Evolutionary conservation across 2,888 invertebrate genomes (phyloP), one percentile per base, ranked within the genome.

Genomic region (Notocelia uddmanniana): DNA sequence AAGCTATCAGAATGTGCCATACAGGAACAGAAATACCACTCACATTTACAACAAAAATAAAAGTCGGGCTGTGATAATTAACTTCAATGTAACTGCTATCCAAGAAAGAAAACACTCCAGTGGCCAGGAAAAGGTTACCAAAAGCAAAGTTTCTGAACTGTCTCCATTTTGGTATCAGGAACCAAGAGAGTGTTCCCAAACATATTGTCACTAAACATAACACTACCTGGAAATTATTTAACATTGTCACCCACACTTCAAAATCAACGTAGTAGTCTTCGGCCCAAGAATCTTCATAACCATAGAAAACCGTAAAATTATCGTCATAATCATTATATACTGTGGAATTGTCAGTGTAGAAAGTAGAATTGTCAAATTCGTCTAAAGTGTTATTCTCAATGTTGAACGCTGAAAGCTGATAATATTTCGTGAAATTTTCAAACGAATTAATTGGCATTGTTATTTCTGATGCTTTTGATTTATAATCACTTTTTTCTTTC

Each of bases 141-240:
- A 69, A 69, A 8, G 45, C 54, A n/a, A 37, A 69, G 45, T 69
- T 69, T 26, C 26, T 55, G 18, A 69, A 69, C 9, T 55, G 69
- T 45, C 69, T 26, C 69, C 62, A 69, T 69, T 69, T 62, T 11
- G 62, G 45, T 11, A 69, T 21, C 11, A 69, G 54, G 15, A 45
- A 55, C 69, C 69, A 69, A 11, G 62, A 62, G 5, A 69, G 26
- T 15, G 45, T 21, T 55, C 69, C 69, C 2, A 62, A 69, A 13
- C 54, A 15, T n/a, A 45, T 10, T 0, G 62, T 45, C 18, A 60
- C 19, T 15, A 55, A 13, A 8, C 45, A 45, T 1, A 62, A 8
- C 15, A 41, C 21, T 19, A 9, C 37, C 11, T 60, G 21, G 2
- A 31, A 18, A 21, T 13, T 37, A 37, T 37, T 0, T 13, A 37